Evolutionary conservation across 2,113 vertebrate genomes (phyloP).

Genomic region (Myanophis thanlyinensis): DNA sequence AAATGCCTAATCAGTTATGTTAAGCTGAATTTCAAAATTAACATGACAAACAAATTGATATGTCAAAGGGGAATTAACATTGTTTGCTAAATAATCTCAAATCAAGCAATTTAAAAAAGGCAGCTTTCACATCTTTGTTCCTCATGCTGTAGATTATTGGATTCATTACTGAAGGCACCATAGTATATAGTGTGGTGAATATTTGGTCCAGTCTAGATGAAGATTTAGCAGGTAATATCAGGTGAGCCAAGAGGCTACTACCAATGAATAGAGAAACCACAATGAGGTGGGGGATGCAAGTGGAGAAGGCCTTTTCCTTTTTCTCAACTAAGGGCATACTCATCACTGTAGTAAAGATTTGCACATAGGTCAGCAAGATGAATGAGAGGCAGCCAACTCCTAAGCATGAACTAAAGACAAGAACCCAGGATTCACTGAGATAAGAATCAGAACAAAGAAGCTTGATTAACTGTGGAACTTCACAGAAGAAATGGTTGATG

Average conservation of each 20-base stretch:
- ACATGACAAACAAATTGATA: neutral
- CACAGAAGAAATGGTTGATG: neutral
- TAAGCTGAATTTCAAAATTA: neutral
- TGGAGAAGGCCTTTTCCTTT: neutral
- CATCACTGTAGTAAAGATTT: neutral
- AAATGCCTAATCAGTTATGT: neutral
- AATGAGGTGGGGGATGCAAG: neutral
- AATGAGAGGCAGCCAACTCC: neutral
- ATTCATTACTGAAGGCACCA: neutral
- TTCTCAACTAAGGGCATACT: neutral
- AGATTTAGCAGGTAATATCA: neutral
- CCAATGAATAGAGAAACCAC: neutral
- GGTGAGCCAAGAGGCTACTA: neutral
- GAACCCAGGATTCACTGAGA: neutral
- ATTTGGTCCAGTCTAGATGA: neutral
- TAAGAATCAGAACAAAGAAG: neutral
- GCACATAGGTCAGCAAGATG: neutral
- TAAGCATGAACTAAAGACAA: neutral
- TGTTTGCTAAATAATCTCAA: neutral
- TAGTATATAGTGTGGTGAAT: neutral
- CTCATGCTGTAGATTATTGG: neutral
- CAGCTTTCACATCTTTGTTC: neutral
- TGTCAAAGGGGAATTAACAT: neutral
- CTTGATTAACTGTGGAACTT: neutral
- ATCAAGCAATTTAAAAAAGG: neutral